phyloP scores from a whole-genome alignment of 2,888 invertebrate genomes.

The Drosophila siamana region DNA sequence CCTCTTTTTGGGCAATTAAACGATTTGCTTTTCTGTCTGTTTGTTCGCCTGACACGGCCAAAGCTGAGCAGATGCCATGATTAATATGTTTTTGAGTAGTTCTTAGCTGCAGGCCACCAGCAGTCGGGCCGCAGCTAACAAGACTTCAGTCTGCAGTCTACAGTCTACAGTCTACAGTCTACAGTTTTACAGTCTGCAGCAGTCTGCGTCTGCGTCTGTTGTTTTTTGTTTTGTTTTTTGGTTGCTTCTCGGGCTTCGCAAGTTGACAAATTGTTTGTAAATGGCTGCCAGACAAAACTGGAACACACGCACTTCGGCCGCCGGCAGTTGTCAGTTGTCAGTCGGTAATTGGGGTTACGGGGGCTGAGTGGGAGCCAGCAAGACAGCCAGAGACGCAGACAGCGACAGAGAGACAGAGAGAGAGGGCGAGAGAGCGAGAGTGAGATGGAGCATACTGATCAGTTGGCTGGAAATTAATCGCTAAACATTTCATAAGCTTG shows the following conservation, averaged over 20 bases:
- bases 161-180: background rate
- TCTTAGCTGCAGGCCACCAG: slow-evolving; percentile 67
- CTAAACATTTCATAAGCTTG: slow-evolving; percentile 32
- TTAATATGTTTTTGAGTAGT: slow-evolving; percentile 81
- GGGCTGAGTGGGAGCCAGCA: slow-evolving; percentile 4
- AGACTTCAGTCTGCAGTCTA: slow-evolving; percentile 3
- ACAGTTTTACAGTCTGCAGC: too few relatives aligned
- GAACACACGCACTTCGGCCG: slow-evolving; percentile 71
- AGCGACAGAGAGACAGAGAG: background rate
- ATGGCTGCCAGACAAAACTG: slow-evolving; percentile 75
- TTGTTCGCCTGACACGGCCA: slow-evolving; percentile 27
- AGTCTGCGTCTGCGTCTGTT: background rate
- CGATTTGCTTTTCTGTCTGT: slow-evolving; percentile 51
- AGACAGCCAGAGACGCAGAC: background rate
- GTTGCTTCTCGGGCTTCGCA: slow-evolving; percentile 15
- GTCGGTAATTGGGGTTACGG: slow-evolving; percentile 12
- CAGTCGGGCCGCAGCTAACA: slow-evolving; percentile 12
- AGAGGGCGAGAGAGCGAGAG: slow-evolving; percentile 3
- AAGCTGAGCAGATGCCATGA: slow-evolving; percentile 68
- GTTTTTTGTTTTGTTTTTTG: background rate
- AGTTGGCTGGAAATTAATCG: slow-evolving; percentile 25
- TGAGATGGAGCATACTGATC: too few relatives aligned
- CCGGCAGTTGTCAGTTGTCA: slow-evolving; percentile 22
- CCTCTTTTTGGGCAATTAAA: slow-evolving; percentile 68
- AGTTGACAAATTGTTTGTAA: slow-evolving; percentile 77